A percentile compares a stretch with the other conserved stretches of the same genome.
Evolutionary conservation across 2,113 vertebrate genomes (phyloP).

Genomic region (Agelaius phoeniceus): DNA sequence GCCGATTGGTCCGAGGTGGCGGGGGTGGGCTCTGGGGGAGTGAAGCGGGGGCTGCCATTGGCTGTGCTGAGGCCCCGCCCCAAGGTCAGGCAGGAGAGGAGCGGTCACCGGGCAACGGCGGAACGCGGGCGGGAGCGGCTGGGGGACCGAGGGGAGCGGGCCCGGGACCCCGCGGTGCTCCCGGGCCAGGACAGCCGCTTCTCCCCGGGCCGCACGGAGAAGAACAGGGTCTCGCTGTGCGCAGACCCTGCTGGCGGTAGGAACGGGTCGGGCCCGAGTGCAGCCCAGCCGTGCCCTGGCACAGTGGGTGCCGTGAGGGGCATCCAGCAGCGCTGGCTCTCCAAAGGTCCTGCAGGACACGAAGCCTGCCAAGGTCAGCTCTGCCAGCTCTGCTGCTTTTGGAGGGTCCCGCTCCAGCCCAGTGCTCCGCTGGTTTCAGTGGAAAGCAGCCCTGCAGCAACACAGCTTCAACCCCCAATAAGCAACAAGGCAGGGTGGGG

Average conservation of each 20-base stretch:
- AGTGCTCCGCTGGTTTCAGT: accelerated
- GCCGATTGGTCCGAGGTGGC: accelerated
- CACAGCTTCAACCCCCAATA: no score
- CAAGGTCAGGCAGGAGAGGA: background rate
- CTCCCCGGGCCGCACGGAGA: no score
- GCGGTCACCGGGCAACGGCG: background rate
- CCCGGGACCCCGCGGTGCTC: no score
- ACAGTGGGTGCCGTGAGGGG: background rate
- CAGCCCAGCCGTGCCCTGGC: background rate
- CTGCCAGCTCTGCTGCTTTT: background rate
- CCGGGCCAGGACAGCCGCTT: background rate
- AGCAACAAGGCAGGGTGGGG: background rate
- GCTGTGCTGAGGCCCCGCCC: background rate
- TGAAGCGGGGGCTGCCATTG: accelerated
- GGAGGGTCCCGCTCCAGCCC: background rate
- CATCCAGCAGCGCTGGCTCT: slow-evolving; percentile 37
- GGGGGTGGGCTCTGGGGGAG: accelerated
- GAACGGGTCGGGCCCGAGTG: background rate
- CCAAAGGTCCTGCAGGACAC: slow-evolving; percentile 58
- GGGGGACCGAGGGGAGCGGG: background rate
- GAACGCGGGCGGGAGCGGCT: background rate
- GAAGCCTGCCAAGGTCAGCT: background rate
- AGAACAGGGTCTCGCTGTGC: background rate
- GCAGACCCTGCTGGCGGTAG: background rate
- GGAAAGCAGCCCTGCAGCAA: background rate